Conservation (phyloP, 2,113 vertebrate species). For the Pterocles orientalis region DNA sequence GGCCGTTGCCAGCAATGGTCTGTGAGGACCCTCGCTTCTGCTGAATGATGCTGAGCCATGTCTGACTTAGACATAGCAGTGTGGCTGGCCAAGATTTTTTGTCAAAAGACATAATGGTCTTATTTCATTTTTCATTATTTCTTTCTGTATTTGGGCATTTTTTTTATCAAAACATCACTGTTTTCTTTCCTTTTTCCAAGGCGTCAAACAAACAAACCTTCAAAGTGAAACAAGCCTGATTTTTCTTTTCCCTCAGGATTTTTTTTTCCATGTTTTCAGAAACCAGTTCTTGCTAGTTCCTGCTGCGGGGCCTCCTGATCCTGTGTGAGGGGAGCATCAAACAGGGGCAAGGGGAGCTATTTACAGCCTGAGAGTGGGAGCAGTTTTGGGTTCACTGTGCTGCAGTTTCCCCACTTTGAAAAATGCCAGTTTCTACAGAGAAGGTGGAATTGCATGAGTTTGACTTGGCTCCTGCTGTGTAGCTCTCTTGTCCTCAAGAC, state of each 20-base stretch:
- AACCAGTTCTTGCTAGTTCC: neutral
- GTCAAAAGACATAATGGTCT: neutral
- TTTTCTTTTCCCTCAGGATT: neutral
- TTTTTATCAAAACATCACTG: neutral
- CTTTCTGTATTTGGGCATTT: neutral
- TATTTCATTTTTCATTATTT: neutral
- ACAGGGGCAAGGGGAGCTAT: neutral
- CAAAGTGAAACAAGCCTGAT: neutral
- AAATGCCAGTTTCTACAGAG: neutral
- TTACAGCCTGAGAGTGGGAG: neutral
- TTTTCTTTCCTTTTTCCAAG: neutral
- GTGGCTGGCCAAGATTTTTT: neutral
- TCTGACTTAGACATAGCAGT: neutral
- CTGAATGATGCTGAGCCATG: fast-evolving
- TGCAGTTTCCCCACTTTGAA: neutral
- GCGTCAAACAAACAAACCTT: neutral
- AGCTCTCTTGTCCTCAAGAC: neutral
- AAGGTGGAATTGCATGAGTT: neutral
- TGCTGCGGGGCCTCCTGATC: neutral
- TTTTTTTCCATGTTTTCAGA: constrained; percentile 1
- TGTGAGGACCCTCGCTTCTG: neutral
- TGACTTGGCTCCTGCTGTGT: neutral
- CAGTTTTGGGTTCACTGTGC: neutral
- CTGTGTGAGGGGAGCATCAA: neutral
- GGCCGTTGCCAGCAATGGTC: neutral